Evolutionary conservation across 2,113 vertebrate species (phyloP).

Genomic region (Cyrtonyx montezumae): DNA sequence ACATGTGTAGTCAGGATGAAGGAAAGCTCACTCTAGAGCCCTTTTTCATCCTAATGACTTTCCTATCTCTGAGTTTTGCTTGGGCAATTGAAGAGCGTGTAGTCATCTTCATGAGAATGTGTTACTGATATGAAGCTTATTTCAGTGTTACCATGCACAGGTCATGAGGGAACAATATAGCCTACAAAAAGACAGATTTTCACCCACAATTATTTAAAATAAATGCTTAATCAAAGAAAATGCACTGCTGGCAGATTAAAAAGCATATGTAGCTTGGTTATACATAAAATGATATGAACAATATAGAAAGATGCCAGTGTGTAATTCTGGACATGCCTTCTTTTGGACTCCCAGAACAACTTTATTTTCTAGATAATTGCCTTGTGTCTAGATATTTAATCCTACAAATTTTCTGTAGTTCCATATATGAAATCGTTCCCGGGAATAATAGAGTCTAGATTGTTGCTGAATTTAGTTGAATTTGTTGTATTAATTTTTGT

Average conservation of each 20-base stretch:
- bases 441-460: not conserved
- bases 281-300: not conserved
- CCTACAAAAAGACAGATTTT: not conserved
- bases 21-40: not conserved
- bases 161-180: not conserved
- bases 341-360: not conserved
- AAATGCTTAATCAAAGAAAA: not conserved
- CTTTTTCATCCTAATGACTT: not conserved
- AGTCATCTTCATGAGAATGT: not conserved
- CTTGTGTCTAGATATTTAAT: not conserved
- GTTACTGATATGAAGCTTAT: not conserved
- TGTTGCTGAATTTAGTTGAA: not conserved
- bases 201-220: not conserved
- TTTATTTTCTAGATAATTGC: not conserved
- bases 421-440: not conserved
- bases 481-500: not conserved
- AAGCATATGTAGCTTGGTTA: not conserved
- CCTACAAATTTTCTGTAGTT: not conserved
- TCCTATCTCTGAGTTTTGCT: not conserved
- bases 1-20: not conserved
- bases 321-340: not conserved
- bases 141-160: not conserved
- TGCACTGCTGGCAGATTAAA: not conserved
- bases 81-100: not conserved
- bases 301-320: not conserved